These are phyloP conservation scores for Mnemiopsis leidyi DNA, from an alignment of 37 sponge, comb jelly and placozoan species.

Conservation along the genomic window DNA sequence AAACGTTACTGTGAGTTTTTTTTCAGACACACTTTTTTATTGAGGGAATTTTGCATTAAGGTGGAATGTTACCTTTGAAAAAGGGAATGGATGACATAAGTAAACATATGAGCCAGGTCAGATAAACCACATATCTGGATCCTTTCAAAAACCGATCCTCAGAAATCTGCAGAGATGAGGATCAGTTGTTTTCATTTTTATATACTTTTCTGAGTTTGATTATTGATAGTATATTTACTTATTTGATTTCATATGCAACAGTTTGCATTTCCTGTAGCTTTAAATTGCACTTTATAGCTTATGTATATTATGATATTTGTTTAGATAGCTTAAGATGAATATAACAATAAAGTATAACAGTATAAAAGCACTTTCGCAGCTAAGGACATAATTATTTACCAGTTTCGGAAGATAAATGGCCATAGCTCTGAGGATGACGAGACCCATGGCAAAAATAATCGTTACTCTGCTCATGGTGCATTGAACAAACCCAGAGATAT, in stretches of 20 bases:
- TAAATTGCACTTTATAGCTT: no score
- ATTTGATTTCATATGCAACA: no score
- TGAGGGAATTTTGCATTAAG: no score
- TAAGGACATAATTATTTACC: not conserved
- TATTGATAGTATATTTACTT: no score
- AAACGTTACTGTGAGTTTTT: not conserved
- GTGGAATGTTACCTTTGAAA: not conserved
- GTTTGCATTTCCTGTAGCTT: no score
- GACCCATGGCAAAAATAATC: not conserved
- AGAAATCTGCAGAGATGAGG: no score
- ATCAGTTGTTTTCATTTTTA: no score
- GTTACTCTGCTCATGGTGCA: conserved; percentile 14
- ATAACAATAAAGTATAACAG: no score
- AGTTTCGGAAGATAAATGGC: not conserved
- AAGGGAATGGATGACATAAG: not conserved
- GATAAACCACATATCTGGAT: not conserved
- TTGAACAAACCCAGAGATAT: not conserved
- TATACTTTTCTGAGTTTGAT: no score
- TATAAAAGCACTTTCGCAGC: not conserved
- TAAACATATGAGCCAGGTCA: not conserved
- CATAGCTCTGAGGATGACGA: not conserved
- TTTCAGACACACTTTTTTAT: no score
- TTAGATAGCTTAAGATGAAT: no score
- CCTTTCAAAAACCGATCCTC: not conserved
- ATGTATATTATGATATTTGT: no score